These are phyloP conservation scores for Ia io DNA, from an alignment of 2,113 vertebrate species.

Conservation along the genomic window DNA sequence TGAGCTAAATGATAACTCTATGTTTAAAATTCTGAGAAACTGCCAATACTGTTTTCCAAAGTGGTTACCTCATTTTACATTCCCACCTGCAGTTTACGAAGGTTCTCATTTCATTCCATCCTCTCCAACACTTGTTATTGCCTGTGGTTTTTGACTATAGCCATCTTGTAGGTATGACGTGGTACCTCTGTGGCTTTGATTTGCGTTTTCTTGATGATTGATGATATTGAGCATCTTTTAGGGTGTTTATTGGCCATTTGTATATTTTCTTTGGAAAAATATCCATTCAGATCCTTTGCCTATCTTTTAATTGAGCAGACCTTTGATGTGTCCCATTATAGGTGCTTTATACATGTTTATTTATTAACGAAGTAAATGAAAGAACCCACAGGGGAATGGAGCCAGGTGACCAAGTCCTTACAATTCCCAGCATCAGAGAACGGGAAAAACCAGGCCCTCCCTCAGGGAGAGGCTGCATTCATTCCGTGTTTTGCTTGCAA, in stretches of 20 bases:
- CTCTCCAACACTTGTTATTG: neutral
- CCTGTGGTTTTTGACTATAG: neutral
- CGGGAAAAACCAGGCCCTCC: neutral
- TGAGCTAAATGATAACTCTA: neutral
- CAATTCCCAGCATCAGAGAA: neutral
- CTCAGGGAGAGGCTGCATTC: neutral
- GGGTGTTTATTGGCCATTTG: neutral
- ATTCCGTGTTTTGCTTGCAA: neutral
- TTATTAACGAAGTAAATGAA: neutral
- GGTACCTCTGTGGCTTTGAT: neutral
- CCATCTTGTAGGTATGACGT: neutral
- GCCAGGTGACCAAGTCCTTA: neutral
- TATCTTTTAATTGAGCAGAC: neutral
- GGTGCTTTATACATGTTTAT: neutral
- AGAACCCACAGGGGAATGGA: neutral
- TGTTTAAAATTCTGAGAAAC: neutral
- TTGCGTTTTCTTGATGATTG: neutral
- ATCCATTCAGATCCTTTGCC: neutral
- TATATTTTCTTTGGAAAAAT: neutral
- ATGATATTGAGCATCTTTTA: neutral
- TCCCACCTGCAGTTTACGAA: neutral
- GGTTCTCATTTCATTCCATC: neutral
- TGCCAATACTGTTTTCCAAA: neutral
- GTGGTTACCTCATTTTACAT: neutral
- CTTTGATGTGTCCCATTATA: neutral